Percentiles rank a stretch among this genome's conserved stretches.
Conservation (phyloP, 2,797 vertebrate genomes). For the Poeciliopsis turneri region DNA sequence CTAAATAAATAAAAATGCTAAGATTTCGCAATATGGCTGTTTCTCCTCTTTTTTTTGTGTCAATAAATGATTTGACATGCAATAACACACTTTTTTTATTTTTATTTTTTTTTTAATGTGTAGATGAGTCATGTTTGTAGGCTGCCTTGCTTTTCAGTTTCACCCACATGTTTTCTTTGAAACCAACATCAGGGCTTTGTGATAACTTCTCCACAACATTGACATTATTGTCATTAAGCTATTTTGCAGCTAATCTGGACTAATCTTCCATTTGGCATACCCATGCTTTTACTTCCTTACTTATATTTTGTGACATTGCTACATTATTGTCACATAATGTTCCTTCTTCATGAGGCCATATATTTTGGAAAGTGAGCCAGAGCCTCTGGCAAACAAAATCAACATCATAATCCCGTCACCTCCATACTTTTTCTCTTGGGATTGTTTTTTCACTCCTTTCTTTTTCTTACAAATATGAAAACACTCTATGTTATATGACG, state of each 20-base stretch:
- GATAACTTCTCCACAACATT: neutral
- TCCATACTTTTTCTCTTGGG: neutral
- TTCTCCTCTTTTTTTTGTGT: conserved; percentile 61
- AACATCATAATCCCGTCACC: neutral
- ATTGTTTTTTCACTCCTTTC: neutral
- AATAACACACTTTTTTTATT: conserved; percentile 10
- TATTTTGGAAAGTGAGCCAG: neutral
- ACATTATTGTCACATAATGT: neutral
- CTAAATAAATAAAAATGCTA: conserved; percentile 75
- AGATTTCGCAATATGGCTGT: conserved; percentile 75
- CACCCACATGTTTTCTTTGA: neutral
- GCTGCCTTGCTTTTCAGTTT: neutral
- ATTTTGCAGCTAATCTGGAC: neutral
- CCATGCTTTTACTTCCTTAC: neutral
- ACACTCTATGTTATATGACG: neutral
- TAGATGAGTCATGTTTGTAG: neutral
- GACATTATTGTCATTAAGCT: neutral
- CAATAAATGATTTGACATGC: conserved; percentile 17
- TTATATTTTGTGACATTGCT: neutral
- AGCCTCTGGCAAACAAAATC: neutral
- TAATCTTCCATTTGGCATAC: neutral
- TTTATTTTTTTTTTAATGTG: neutral
- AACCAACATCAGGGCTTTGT: neutral
- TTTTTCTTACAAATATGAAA: neutral
- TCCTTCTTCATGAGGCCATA: neutral